Conservation (phyloP, 2,113 vertebrate genomes). For the Ictidomys tridecemlineatus region DNA sequence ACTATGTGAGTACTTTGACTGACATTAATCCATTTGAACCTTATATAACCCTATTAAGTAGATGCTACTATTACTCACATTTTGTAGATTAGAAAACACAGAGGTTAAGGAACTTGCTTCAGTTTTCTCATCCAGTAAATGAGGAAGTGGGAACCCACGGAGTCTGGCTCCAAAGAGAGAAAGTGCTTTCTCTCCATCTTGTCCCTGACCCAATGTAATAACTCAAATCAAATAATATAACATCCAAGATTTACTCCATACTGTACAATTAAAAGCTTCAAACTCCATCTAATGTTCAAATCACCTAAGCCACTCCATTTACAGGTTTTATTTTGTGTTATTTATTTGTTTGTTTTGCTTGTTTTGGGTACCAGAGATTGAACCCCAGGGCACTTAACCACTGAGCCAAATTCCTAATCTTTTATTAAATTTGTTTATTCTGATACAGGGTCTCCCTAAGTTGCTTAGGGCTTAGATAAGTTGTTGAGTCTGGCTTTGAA, state of each 20-base stretch:
- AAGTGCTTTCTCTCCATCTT: background rate
- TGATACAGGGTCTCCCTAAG: no score
- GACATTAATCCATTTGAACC: conserved; percentile 64
- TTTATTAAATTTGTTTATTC: no score
- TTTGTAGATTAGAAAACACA: conserved; percentile 55
- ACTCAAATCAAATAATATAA: background rate
- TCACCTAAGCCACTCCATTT: background rate
- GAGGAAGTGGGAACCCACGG: background rate
- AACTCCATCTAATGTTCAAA: background rate
- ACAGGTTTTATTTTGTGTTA: no score
- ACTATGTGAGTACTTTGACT: conserved; percentile 27
- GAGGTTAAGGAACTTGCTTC: conserved; percentile 37
- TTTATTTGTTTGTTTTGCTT: no score
- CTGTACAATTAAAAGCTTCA: background rate
- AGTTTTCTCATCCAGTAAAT: conserved; percentile 5
- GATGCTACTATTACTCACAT: background rate
- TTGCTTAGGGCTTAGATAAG: no score
- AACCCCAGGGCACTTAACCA: no score
- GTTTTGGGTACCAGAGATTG: no score
- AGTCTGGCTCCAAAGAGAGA: background rate
- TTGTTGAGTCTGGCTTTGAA: no score
- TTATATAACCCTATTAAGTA: conserved; percentile 40
- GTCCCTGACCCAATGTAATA: background rate
- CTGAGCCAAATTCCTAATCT: no score
- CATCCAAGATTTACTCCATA: background rate